Evolutionary conservation across 30 jellyfish, hydroid and myxozoan species (phyloP).

Genomic region (Chironex yamaguchii): DNA sequence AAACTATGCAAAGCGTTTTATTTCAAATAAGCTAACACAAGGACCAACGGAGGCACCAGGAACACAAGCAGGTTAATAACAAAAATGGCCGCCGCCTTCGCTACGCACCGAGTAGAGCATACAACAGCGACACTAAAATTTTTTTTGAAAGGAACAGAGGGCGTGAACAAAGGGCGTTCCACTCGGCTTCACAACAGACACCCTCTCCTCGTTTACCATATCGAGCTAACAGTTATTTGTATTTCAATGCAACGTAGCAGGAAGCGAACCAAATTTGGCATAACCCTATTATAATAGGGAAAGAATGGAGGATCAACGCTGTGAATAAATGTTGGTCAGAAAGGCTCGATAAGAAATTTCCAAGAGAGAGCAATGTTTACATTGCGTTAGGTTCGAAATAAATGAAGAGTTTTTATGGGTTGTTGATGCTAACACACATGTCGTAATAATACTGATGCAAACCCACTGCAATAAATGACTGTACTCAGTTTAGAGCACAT

Average conservation of each 20-base stretch:
- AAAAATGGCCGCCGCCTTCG: neutral
- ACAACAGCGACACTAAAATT: neutral
- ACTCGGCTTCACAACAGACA: neutral
- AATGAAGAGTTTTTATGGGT: no score
- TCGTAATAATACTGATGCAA: no score
- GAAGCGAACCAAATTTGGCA: neutral
- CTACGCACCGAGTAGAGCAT: neutral
- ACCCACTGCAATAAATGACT: no score
- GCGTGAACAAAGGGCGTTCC: slow-evolving; percentile 5
- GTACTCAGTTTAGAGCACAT: no score
- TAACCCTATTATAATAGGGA: neutral
- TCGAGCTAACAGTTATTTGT: neutral
- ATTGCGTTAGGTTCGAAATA: no score
- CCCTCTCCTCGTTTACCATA: neutral
- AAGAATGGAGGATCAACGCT: neutral
- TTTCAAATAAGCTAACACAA: neutral
- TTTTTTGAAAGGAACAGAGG: neutral
- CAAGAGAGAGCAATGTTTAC: no score
- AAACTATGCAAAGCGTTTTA: neutral
- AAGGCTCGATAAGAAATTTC: no score
- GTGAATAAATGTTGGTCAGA: neutral
- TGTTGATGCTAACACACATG: no score
- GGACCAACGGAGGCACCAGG: neutral
- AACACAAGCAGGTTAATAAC: neutral
- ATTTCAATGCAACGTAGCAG: neutral